A percentile compares a stretch with the other conserved stretches of the same genome.
phyloP scores from a whole-genome alignment of 2,888 invertebrate genomes.

The Mechanitis mazaeus region DNA sequence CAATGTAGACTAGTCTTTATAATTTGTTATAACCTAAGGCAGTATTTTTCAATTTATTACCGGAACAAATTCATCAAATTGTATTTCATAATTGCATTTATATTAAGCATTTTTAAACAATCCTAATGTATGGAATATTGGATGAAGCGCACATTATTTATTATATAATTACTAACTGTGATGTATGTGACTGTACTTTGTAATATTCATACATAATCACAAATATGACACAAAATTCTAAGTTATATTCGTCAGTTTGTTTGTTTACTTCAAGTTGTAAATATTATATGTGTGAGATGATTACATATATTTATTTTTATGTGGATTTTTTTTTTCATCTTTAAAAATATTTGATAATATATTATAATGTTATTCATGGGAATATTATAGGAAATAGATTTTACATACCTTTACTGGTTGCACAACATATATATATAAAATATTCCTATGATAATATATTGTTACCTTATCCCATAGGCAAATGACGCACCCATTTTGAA shows the following conservation, averaged over 20 bases:
- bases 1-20: slow-evolving; percentile 4
- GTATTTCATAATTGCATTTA: slow-evolving; percentile 6
- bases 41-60: background rate
- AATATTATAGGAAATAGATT: no score
- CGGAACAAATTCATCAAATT: slow-evolving; percentile 4
- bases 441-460: slow-evolving; percentile 22
- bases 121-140: slow-evolving; percentile 11
- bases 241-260: background rate
- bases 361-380: no score
- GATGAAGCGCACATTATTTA: slow-evolving; percentile 16
- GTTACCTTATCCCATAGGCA: slow-evolving; percentile 45
- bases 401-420: no score
- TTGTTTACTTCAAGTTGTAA: slow-evolving; percentile 53
- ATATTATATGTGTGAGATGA: slow-evolving; percentile 54
- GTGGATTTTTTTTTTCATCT: slow-evolving; percentile 47
- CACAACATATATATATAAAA: no score
- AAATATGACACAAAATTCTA: background rate
- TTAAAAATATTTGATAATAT: no score
- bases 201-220: background rate
- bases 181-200: slow-evolving; percentile 1
- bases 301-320: slow-evolving; percentile 74
- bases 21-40: slow-evolving; percentile 1
- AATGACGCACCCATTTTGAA: slow-evolving; percentile 63
- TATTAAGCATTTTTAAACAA: slow-evolving; percentile 12
- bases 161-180: slow-evolving; percentile 12